phyloP scores from a whole-genome alignment of 2,113 vertebrate species.

The Planiliza haematocheilus region DNA sequence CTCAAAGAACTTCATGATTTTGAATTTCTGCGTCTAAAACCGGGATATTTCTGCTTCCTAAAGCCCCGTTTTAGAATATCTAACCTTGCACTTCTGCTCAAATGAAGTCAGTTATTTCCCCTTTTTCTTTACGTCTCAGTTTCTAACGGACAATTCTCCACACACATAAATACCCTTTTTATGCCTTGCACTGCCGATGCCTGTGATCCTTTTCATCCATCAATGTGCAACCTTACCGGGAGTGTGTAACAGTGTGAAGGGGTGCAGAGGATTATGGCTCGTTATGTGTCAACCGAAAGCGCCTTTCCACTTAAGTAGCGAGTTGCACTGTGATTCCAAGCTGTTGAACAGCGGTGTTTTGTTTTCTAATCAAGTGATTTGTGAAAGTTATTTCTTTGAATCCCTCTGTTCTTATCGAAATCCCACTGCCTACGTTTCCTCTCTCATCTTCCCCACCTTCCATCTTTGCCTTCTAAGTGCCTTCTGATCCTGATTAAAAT shows the following conservation, averaged over 20 bases:
- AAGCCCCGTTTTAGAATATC: background rate
- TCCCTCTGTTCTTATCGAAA: conserved; percentile 3
- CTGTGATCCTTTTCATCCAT: background rate
- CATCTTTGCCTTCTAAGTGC: conserved; percentile 42
- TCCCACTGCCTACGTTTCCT: conserved; percentile 5
- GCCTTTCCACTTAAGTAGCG: background rate
- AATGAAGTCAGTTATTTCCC: background rate
- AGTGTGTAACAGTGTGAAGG: background rate
- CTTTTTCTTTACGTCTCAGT: too few relatives aligned
- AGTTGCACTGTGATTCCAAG: conserved; percentile 10
- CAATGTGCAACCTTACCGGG: conserved; percentile 1
- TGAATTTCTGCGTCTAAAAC: background rate
- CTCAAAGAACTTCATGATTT: background rate
- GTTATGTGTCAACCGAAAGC: conserved; percentile 8
- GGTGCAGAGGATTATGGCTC: too few relatives aligned
- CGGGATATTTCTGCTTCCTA: background rate
- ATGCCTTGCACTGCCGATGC: too few relatives aligned
- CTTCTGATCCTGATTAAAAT: conserved; percentile 66
- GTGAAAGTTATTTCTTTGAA: conserved; percentile 17
- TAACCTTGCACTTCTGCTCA: background rate
- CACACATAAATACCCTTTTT: background rate
- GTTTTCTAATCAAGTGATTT: background rate
- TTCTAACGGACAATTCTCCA: background rate
- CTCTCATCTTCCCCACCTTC: conserved; percentile 6
- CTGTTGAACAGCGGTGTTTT: background rate